phyloP scores from a whole-genome alignment of 2,797 vertebrate genomes.

The Channa striata region DNA sequence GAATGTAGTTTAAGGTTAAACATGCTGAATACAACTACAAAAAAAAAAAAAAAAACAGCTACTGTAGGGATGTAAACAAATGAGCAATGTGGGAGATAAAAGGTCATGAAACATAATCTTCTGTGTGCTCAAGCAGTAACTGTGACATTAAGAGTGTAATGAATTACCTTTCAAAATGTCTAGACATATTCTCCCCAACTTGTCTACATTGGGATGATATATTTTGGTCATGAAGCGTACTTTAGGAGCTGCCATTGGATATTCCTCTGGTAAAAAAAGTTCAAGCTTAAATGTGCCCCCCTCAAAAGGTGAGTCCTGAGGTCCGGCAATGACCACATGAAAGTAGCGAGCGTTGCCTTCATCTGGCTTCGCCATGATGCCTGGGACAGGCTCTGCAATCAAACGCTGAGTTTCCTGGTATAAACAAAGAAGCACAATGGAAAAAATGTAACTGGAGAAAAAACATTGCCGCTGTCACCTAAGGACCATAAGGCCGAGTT shows the following conservation, averaged over 20 bases:
- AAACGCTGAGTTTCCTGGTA: conserved; percentile 95
- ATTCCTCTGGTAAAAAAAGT: conserved; percentile 98
- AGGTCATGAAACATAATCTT: neutral
- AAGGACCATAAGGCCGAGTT: too few relatives aligned
- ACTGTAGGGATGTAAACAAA: too few relatives aligned
- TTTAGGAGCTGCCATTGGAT: conserved; percentile 98
- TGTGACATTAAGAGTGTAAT: neutral
- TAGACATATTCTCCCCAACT: conserved; percentile 98
- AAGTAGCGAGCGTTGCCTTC: conserved; percentile 97
- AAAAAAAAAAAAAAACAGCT: too few relatives aligned
- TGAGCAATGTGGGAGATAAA: neutral
- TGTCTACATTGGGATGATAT: conserved; percentile 99
- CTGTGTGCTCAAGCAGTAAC: neutral
- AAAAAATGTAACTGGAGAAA: neutral
- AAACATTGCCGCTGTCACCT: neutral
- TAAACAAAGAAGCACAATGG: neutral
- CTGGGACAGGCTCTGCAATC: conserved; percentile 94
- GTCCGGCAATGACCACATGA: conserved; percentile 95
- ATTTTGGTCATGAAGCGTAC: conserved; percentile 99
- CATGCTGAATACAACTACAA: too few relatives aligned
- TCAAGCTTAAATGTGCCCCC: conserved; percentile 99
- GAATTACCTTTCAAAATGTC: conserved; percentile 98
- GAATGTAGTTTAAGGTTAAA: too few relatives aligned
- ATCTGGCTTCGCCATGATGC: conserved; percentile 95
- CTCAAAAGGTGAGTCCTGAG: conserved; percentile 97